Evolutionary conservation across 1,140 invertebrate species (phyloP).

Genomic region (Drosophila kanapiae): DNA sequence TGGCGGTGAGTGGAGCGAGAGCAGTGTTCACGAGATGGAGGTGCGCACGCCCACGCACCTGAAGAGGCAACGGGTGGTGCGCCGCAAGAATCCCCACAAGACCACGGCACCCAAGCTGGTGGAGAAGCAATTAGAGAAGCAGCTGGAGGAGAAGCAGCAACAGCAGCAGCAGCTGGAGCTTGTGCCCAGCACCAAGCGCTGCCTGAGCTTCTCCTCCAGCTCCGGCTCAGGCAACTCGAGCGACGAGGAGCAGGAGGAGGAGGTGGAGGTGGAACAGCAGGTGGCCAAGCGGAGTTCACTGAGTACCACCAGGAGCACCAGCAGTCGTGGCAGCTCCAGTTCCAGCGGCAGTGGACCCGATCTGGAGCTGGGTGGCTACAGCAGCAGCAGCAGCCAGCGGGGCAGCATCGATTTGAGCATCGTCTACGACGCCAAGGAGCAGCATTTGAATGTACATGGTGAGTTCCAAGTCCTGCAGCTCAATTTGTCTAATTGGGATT

Average conservation of each 20-base stretch:
- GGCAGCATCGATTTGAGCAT: conserved; percentile 78
- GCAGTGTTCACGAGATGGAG: conserved; percentile 82
- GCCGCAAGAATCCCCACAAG: conserved; percentile 77
- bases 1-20: conserved; percentile 69
- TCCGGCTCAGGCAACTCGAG: conserved; percentile 50
- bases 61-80: conserved; percentile 80
- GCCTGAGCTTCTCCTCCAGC: conserved; percentile 79
- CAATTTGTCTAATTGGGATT: conserved; percentile 12
- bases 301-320: conserved; percentile 12
- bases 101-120: not conserved
- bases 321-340: conserved; percentile 5
- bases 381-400: conserved; percentile 16
- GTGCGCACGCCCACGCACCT: conserved; percentile 81
- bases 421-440: conserved; percentile 53
- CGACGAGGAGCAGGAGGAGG: conserved; percentile 44
- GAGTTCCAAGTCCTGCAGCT: conserved; percentile 64
- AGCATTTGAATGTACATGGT: conserved; percentile 84
- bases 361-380: not conserved
- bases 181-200: conserved; percentile 73
- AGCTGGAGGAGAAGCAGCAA: conserved; percentile 1
- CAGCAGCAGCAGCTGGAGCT: conserved; percentile 34
- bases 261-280: conserved; percentile 49
- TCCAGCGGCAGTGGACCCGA: not conserved
- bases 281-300: conserved; percentile 73
- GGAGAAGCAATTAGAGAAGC: not conserved